These are phyloP conservation scores for Exephanes ischioxanthus DNA, from an alignment of 2,888 invertebrate genomes.

Conservation along the genomic window DNA sequence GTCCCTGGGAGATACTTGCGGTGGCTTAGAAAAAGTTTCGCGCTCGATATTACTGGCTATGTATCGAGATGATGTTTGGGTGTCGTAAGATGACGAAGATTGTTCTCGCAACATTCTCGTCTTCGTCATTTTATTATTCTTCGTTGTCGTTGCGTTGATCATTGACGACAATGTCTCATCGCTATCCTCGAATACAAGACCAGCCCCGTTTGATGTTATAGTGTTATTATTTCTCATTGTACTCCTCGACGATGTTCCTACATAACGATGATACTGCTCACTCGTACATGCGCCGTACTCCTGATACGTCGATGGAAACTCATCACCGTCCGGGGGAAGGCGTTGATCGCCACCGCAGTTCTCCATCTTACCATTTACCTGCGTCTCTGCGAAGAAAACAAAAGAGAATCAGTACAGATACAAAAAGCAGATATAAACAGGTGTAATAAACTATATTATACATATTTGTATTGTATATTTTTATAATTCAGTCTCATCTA, in stretches of 20 bases:
- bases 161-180: slow-evolving; percentile 65
- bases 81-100: slow-evolving; percentile 48
- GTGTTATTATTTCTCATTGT: slow-evolving; percentile 67
- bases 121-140: slow-evolving; percentile 41
- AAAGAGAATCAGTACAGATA: slow-evolving; percentile 23
- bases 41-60: slow-evolving; percentile 46
- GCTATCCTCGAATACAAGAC: slow-evolving; percentile 68
- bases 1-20: slow-evolving; percentile 42
- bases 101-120: slow-evolving; percentile 64
- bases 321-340: slow-evolving; percentile 93
- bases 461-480: background rate
- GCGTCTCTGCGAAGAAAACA: slow-evolving; percentile 75
- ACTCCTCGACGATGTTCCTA: slow-evolving; percentile 72
- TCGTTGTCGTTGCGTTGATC: slow-evolving; percentile 50
- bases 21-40: slow-evolving; percentile 43
- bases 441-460: background rate
- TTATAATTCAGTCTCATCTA: background rate
- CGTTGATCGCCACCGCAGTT: slow-evolving; percentile 88
- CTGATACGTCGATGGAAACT: slow-evolving; percentile 90
- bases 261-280: slow-evolving; percentile 79
- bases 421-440: background rate
- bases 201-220: slow-evolving; percentile 75
- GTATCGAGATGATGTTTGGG: slow-evolving; percentile 37
- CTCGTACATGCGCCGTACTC: slow-evolving; percentile 85
- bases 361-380: slow-evolving; percentile 85